phyloP scores from a whole-genome alignment of 2,797 vertebrate genomes.

The Propithecus perrieri region DNA sequence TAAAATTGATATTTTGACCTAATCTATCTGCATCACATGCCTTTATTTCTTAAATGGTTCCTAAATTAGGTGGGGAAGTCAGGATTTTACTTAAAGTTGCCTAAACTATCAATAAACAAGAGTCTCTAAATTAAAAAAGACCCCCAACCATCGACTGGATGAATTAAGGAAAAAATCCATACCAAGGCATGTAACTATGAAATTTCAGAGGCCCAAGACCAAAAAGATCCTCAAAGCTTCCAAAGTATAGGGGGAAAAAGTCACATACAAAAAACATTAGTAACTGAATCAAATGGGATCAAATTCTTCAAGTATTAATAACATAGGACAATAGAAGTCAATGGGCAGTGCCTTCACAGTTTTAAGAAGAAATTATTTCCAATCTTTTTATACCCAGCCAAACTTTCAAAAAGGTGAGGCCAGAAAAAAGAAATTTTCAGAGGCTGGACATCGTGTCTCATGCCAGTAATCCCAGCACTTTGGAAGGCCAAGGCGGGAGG shows the following conservation, averaged over 20 bases:
- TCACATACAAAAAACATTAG: not conserved
- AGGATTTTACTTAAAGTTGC: not conserved
- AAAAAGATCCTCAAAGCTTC: not conserved
- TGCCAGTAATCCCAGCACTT: not conserved
- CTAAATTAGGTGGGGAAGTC: not conserved
- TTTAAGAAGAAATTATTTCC: not conserved
- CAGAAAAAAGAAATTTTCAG: not conserved
- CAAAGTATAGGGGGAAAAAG: not conserved
- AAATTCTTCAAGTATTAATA: not conserved
- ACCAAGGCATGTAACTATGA: not conserved
- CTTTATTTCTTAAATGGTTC: not conserved
- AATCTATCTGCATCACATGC: not conserved
- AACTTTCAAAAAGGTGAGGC: not conserved
- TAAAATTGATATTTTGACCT: not conserved
- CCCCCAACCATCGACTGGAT: not conserved
- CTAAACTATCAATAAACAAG: not conserved
- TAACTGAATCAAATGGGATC: not conserved
- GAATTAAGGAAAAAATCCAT: not conserved
- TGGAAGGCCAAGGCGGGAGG: not conserved
- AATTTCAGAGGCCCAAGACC: not conserved
- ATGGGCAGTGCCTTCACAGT: not conserved
- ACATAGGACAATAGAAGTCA: not conserved
- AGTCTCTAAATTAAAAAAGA: not conserved
- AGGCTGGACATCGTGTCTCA: not conserved
- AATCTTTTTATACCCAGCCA: not conserved